Conservation (phyloP, 2,888 invertebrate genomes). For the Chelonus formosanus region DNA sequence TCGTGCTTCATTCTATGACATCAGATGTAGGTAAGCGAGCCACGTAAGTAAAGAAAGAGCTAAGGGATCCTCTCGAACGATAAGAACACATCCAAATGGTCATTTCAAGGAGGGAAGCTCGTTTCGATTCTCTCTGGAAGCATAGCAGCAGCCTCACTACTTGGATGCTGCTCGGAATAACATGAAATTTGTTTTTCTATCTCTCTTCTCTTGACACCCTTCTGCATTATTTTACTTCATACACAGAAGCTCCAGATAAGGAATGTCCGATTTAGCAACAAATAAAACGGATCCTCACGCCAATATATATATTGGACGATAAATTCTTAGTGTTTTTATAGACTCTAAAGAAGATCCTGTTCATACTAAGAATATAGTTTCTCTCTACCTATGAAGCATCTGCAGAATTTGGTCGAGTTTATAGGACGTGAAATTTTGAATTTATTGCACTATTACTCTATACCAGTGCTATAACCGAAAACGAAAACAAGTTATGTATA, state of each 20-base stretch:
- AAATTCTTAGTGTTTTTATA: constrained; percentile 17
- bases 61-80: constrained; percentile 35
- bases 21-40: constrained; percentile 15
- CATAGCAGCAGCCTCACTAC: neutral
- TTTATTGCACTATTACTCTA: too few species aligned
- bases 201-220: neutral
- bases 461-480: too few species aligned
- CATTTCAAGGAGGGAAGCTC: constrained; percentile 27
- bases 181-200: neutral
- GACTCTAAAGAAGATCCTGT: neutral
- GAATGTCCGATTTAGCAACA: neutral
- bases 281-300: constrained; percentile 14
- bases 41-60: constrained; percentile 18
- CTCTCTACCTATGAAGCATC: too few species aligned
- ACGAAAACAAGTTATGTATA: too few species aligned
- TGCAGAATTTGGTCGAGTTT: too few species aligned
- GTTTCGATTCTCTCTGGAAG: constrained; percentile 15
- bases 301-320: constrained; percentile 19
- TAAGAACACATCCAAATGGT: constrained; percentile 37
- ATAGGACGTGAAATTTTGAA: too few species aligned
- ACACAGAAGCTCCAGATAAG: neutral
- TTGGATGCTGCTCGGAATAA: constrained; percentile 15
- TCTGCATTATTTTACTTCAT: neutral
- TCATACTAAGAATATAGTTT: too few species aligned
- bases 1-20: constrained; percentile 17